Conservation (phyloP, 2,113 vertebrate genomes). For the Coreoperca whiteheadi region DNA sequence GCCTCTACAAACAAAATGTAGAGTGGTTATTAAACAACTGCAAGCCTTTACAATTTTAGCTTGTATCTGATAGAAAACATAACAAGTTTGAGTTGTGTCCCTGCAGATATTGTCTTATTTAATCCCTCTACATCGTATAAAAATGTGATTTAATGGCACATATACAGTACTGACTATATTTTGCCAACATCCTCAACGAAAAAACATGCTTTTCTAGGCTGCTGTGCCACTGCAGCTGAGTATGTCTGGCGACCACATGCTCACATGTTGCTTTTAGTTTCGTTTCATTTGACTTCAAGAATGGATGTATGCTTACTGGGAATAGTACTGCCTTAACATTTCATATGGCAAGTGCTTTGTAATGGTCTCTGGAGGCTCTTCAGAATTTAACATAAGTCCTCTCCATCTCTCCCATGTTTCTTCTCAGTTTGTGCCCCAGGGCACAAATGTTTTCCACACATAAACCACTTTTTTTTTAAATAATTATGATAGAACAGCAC, state of each 20-base stretch:
- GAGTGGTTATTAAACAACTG: not conserved
- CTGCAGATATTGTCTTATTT: not conserved
- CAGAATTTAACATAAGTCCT: slow-evolving; percentile 56
- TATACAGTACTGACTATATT: not conserved
- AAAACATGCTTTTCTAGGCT: not conserved
- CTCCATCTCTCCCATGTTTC: slow-evolving; percentile 36
- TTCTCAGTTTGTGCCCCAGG: slow-evolving; percentile 13
- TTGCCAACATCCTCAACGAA: not conserved
- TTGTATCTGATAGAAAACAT: slow-evolving; percentile 21
- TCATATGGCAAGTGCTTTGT: slow-evolving; percentile 77
- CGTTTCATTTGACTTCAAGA: slow-evolving; percentile 47
- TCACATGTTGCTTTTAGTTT: slow-evolving; percentile 56
- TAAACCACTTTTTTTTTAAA: slow-evolving; percentile 22
- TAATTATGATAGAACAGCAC: slow-evolving; percentile 1
- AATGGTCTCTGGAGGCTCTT: slow-evolving; percentile 66
- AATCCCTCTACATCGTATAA: not conserved
- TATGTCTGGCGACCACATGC: slow-evolving; percentile 45
- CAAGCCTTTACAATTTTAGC: not conserved
- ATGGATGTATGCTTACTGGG: slow-evolving; percentile 52
- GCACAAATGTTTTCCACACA: slow-evolving; percentile 29
- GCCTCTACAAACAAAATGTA: slow-evolving; percentile 31
- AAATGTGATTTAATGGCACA: slow-evolving; percentile 13
- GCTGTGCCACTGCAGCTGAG: slow-evolving; percentile 17
- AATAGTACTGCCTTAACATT: slow-evolving; percentile 76
- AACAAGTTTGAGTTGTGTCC: slow-evolving; percentile 9